phyloP scores from a whole-genome alignment of 2,113 vertebrate genomes.

The cat (Felis catus) region DNA sequence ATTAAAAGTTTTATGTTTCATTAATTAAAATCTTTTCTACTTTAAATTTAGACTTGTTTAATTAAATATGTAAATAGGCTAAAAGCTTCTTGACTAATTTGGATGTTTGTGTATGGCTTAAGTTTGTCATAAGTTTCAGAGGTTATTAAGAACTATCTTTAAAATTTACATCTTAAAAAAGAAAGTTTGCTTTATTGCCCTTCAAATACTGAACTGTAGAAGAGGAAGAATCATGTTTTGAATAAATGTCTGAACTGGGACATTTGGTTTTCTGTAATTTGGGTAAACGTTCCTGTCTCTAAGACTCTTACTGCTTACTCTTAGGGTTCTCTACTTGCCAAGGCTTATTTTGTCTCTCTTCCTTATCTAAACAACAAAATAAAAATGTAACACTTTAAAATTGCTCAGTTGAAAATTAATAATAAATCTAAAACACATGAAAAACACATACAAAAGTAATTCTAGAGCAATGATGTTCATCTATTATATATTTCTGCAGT shows the following conservation, averaged over 20 bases:
- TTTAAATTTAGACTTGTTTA: constrained; percentile 23
- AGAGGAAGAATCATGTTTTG: neutral
- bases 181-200: neutral
- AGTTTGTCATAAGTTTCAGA: neutral
- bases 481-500: neutral
- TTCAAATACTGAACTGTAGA: neutral
- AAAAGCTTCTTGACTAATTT: neutral
- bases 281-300: neutral
- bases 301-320: neutral
- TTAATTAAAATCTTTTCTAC: constrained; percentile 18
- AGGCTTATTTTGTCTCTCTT: neutral
- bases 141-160: neutral
- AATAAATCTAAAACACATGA: neutral
- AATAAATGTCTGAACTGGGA: neutral
- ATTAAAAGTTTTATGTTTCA: neutral
- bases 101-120: neutral
- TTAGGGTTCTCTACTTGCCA: neutral
- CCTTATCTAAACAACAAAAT: neutral
- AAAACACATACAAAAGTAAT: constrained; percentile 2
- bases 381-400: neutral
- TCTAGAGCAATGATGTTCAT: neutral
- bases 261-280: neutral
- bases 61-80: constrained; percentile 44
- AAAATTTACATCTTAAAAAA: neutral
- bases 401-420: constrained; percentile 27